Base-by-base conservation (phyloP, 2,113 vertebrate genomes). In the Apeltes quadracus region DNA sequence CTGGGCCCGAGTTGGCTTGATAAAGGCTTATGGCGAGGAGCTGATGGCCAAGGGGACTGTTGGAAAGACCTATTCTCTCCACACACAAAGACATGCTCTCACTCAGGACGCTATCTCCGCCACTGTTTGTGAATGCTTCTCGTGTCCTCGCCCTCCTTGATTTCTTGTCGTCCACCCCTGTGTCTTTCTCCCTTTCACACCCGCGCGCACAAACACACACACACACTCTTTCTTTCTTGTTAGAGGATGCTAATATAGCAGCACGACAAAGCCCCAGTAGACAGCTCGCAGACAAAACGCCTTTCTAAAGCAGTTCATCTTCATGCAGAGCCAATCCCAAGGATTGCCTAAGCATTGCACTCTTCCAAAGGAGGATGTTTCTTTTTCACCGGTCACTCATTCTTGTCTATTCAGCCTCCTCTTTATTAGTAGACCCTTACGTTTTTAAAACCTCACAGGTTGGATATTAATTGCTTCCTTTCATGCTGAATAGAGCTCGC, bases 21-120 rank as follows among this genome's bases (percentile, higher is more conserved):
- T 91, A 88, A 90, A 86, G 82, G 84, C 88, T 89, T 74, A 78
- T 79, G 77, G 84, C 78, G 84, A 80, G 71, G 72, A 84, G 82
- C 80, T 62, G 87, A 87, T 83, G 87, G 82, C 72, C 68, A 61
- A 44, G 69, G 48, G 81, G 70, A 84, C 69, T 67, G 73, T 66
- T 69, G 84, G 78, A 87, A 73, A 81, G 79, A 76, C 72, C 87
- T 61, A 86, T 92, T 92, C 85, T 91, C 81, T 85, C 44, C 79
- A 15, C 53, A 75, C 76, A 90, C 90, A 90, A 90, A 90, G 87
- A 78, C 86, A 25, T 8, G 54, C 82, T 83, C 84, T 88, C 82
- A 85, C 65, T 91, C 88, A 87, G 88, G 86, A 90, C 88, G 39
- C 79, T 89, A 91, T 90, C 88, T 87, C 48, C 57, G 51, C 34